phyloP scores from a whole-genome alignment of 2,113 vertebrate species.

The Siniperca chuatsi region DNA sequence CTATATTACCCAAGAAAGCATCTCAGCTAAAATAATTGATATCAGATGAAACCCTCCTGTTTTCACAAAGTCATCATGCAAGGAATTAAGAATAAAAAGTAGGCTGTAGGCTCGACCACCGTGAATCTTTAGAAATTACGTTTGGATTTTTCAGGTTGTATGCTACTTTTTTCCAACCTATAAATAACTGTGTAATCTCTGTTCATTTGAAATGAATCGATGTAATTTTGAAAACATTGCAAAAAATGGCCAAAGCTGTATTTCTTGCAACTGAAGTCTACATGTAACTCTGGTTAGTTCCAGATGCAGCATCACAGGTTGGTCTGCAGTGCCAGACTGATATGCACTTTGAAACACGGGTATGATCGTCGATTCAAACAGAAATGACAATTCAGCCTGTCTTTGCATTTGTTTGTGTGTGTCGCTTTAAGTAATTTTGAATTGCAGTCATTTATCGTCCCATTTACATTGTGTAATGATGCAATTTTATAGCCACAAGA shows the following conservation, averaged over 20 bases:
- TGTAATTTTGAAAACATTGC: background rate
- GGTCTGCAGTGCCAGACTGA: slow-evolving; percentile 23
- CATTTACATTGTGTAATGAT: background rate
- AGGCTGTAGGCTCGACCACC: background rate
- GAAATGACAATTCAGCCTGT: slow-evolving; percentile 8
- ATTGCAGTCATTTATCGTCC: background rate
- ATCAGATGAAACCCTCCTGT: background rate
- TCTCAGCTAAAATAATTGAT: background rate
- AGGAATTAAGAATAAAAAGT: background rate
- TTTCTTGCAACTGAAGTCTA: slow-evolving; percentile 3
- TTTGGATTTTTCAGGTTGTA: background rate
- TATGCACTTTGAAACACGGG: slow-evolving; percentile 48
- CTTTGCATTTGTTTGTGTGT: slow-evolving; percentile 5
- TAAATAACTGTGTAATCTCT: background rate
- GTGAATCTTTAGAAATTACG: background rate
- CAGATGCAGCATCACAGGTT: slow-evolving; percentile 19
- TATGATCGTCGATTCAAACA: slow-evolving; percentile 23
- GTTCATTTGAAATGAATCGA: background rate
- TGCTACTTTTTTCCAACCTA: background rate
- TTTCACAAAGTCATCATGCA: background rate
- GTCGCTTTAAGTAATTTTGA: background rate
- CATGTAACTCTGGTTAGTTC: background rate
- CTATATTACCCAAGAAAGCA: background rate
- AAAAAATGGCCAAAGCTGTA: slow-evolving; percentile 37
- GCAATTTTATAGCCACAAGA: background rate